Conservation (phyloP, 2,888 invertebrate genomes). For the Esperia sulphurella region DNA sequence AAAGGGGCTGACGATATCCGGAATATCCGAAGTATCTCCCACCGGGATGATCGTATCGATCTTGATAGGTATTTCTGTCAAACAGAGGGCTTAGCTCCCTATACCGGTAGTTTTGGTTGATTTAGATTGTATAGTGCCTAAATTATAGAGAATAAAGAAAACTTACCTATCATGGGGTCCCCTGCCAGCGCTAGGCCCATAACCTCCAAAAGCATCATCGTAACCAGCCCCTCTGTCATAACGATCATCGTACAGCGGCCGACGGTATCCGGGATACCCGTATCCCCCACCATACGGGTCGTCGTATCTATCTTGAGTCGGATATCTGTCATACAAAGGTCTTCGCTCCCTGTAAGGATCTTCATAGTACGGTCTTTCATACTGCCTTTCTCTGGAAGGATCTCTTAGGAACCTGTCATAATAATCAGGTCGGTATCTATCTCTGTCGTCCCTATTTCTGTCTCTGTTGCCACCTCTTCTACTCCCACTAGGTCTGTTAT, state of each 20-base stretch:
- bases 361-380: conserved; percentile 34
- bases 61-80: too few species aligned
- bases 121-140: too few species aligned
- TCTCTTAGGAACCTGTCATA: conserved; percentile 65
- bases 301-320: conserved; percentile 38
- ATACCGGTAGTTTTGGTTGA: too few species aligned
- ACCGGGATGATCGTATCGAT: too few species aligned
- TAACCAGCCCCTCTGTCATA: conserved; percentile 38
- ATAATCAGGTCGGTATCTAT: conserved; percentile 64
- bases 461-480: conserved; percentile 38
- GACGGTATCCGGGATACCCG: conserved; percentile 38
- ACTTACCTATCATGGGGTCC: conserved; percentile 72
- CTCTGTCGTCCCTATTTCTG: conserved; percentile 54
- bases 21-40: too few species aligned
- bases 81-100: too few species aligned
- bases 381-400: conserved; percentile 47
- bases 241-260: conserved; percentile 43
- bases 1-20: too few species aligned
- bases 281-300: conserved; percentile 34
- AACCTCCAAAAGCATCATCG: conserved; percentile 57
- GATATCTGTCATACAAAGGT: conserved; percentile 52
- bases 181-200: conserved; percentile 47
- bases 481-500: conserved; percentile 34
- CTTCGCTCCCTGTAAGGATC: conserved; percentile 52
- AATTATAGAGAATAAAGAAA: background rate